These are phyloP conservation scores for Tricholauxania praeusta DNA, from an alignment of 2,888 invertebrate species.

Conservation along the genomic window DNA sequence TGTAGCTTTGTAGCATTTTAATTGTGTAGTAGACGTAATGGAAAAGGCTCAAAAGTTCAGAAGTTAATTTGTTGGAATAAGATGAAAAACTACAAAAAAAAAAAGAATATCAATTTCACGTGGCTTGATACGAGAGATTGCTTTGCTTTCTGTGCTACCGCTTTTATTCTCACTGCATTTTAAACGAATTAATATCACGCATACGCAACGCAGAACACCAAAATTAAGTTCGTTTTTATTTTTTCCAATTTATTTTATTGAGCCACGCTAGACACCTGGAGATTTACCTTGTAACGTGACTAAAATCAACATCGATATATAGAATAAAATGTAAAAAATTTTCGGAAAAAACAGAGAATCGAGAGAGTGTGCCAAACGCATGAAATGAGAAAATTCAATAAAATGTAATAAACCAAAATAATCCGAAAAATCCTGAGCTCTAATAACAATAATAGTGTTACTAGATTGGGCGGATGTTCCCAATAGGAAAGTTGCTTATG, in stretches of 20 bases:
- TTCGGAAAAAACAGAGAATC: not conserved
- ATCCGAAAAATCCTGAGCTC: conserved; percentile 15
- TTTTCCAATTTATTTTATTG: not conserved
- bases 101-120: too few species aligned
- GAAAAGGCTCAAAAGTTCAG: too few species aligned
- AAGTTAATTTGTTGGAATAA: too few species aligned
- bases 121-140: too few species aligned
- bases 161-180: not conserved
- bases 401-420: conserved; percentile 37
- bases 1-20: too few species aligned
- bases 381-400: conserved; percentile 25
- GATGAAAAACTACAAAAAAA: too few species aligned
- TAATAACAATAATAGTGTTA: not conserved
- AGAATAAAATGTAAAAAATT: not conserved
- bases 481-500: too few species aligned
- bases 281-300: not conserved
- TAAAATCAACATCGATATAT: too few species aligned
- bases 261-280: not conserved
- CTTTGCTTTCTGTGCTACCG: too few species aligned
- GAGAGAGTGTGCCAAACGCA: not conserved
- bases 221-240: not conserved
- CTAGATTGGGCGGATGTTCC: not conserved
- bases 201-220: not conserved
- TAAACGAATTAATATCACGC: conserved; percentile 5
- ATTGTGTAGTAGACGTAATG: too few species aligned